Evolutionary conservation across 2,888 invertebrate genomes (phyloP), one percentile per base, ranked within the genome.

Genomic region (Nomada ferruginata): DNA sequence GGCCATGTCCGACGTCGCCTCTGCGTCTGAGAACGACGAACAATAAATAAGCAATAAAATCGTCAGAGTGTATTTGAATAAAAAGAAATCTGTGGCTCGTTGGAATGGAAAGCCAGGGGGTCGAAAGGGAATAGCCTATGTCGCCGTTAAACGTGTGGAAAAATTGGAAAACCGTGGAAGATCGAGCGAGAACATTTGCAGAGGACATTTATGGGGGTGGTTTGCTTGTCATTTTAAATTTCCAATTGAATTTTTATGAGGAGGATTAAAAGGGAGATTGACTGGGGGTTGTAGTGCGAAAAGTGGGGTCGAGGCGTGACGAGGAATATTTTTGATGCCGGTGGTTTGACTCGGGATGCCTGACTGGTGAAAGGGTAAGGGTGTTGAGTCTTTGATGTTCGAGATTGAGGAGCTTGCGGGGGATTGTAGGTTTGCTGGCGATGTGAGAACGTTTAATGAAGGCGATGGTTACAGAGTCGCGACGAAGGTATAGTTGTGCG

Each of bases 21-120:
- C 63, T 61, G 76, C 59, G 53, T n/a, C 82, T 80, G 75, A 36
- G 82, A 86, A 74, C 76, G 50, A 82, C 76, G 71, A 82, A 84
- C 57, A 72, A 76, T 64, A 71, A 81, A 74, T 36, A 36, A 36
- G 7, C 36, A 7, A 36, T 7, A 7, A 36, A 36, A 9, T 7
- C 36, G 36, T 7, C 36, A 7, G 36, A 73, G 78, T n/a, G 64
- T 53, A 53, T 57, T 53, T 13, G 23, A 36, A 36, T 36, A 7
- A 36, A 36, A 36, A 7, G 36, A 36, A 36, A 36, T 36, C 36
- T 7, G 29, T 29, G 29, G 29, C 29, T 29, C 29, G 29, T 29
- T 29, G 29, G 29, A 29, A 29, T 5, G 29, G 4, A 29, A 5
- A 36, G 5, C 7, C 36, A 36, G 36, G 7, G 29, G 36, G 7